A percentile compares a stretch with the other conserved stretches of the same genome.
These are phyloP conservation scores for Chrysemys picta DNA, from an alignment of 2,113 vertebrate species.

Conservation along the genomic window DNA sequence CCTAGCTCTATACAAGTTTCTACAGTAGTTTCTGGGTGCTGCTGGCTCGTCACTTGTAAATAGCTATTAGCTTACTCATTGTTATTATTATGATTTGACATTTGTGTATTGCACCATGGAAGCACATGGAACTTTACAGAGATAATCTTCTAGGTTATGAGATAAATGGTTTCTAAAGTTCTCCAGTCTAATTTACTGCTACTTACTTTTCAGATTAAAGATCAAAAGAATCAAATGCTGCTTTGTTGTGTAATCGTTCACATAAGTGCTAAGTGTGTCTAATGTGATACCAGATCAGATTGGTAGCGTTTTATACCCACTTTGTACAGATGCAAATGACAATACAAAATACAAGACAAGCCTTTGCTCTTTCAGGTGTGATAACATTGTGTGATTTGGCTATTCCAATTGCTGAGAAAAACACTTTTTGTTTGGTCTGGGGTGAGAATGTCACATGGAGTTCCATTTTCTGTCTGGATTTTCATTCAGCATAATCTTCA, in stretches of 20 bases:
- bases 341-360: background rate
- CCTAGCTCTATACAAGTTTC: background rate
- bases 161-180: background rate
- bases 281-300: background rate
- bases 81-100: background rate
- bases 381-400: background rate
- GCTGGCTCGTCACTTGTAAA: background rate
- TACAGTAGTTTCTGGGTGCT: background rate
- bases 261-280: background rate
- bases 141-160: background rate
- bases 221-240: background rate
- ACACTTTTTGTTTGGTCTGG: background rate
- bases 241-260: background rate
- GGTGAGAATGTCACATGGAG: background rate
- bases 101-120: background rate
- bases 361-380: background rate
- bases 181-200: background rate
- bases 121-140: background rate
- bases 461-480: background rate
- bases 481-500: background rate
- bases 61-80: slow-evolving; percentile 9
- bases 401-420: background rate
- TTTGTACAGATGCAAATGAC: background rate
- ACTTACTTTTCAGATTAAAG: background rate
- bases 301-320: background rate